These are phyloP conservation scores for Phyllotreta cruciferae DNA, from an alignment of 2,888 invertebrate species.

Conservation along the genomic window DNA sequence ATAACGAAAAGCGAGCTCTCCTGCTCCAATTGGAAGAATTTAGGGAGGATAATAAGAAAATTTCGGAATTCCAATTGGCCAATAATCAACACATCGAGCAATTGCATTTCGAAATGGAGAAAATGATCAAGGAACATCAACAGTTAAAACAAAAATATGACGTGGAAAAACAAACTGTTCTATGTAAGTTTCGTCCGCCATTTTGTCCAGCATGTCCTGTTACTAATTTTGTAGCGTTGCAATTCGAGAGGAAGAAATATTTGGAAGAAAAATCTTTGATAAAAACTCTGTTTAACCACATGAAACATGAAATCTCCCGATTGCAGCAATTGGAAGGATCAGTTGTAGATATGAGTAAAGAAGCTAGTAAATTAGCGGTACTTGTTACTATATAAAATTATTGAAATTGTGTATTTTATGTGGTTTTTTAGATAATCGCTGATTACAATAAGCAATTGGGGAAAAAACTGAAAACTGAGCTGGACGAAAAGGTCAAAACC, in stretches of 20 bases:
- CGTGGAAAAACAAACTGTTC: constrained; percentile 49
- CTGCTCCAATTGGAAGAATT: constrained; percentile 33
- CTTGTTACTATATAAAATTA: not conserved
- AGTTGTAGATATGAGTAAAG: constrained; percentile 51
- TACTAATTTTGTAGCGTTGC: constrained; percentile 46
- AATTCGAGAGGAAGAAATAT: constrained; percentile 53
- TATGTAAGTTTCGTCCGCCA: constrained; percentile 43
- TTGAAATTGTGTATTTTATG: not conserved
- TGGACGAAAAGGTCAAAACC: constrained; percentile 51
- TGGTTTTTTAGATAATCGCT: constrained; percentile 50
- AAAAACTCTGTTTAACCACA: constrained; percentile 53
- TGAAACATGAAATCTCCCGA: constrained; percentile 52
- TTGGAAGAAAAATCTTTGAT: constrained; percentile 55
- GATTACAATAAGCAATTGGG: constrained; percentile 57
- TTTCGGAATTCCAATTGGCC: constrained; percentile 37
- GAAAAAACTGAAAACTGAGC: constrained; percentile 53
- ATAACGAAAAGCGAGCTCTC: constrained; percentile 41
- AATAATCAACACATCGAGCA: constrained; percentile 47
- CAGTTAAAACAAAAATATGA: constrained; percentile 49
- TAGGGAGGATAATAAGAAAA: constrained; percentile 36
- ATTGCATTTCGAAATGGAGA: constrained; percentile 48
- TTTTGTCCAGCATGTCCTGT: no score
- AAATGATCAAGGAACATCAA: constrained; percentile 43
- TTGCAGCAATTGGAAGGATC: constrained; percentile 53
- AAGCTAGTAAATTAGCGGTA: constrained; percentile 55